phyloP scores from a whole-genome alignment of 1,140 invertebrate species.

The Bombus impatiens region DNA sequence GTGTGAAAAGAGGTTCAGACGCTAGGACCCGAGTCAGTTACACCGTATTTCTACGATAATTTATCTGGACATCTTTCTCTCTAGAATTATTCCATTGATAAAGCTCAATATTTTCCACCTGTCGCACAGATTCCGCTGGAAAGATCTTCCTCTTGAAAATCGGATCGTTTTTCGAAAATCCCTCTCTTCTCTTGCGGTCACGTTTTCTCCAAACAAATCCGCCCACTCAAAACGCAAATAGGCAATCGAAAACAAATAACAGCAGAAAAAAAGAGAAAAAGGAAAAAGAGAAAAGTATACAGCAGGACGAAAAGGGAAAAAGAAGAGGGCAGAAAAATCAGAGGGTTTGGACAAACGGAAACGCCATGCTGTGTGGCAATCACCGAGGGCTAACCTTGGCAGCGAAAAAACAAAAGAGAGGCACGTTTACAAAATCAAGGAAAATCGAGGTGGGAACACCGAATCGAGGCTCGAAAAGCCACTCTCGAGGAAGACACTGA shows the following conservation, averaged over 20 bases:
- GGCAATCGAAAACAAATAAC: not conserved
- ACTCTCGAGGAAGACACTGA: slow-evolving; percentile 71
- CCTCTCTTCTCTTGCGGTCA: not conserved
- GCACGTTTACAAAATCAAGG: slow-evolving; percentile 39
- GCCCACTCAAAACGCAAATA: not conserved
- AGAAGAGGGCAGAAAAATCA: not conserved
- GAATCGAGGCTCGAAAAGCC: slow-evolving; percentile 61
- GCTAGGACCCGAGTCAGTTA: too few relatives aligned
- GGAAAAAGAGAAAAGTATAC: not conserved
- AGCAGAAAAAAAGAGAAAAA: not conserved
- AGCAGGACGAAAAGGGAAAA: not conserved
- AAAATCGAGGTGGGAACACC: slow-evolving; percentile 54
- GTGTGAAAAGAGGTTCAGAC: too few relatives aligned
- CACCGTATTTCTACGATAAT: too few relatives aligned
- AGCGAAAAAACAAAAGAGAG: slow-evolving; percentile 29
- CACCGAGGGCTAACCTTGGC: slow-evolving; percentile 30
- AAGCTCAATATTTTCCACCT: not conserved
- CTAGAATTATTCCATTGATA: not conserved
- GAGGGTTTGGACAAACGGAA: not conserved
- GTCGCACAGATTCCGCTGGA: not conserved
- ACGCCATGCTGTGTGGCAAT: not conserved
- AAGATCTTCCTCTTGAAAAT: not conserved
- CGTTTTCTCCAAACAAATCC: not conserved
- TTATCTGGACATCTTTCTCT: too few relatives aligned
- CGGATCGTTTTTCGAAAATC: not conserved